Conservation (phyloP, 2,797 vertebrate genomes). For the Cossypha caffra region DNA sequence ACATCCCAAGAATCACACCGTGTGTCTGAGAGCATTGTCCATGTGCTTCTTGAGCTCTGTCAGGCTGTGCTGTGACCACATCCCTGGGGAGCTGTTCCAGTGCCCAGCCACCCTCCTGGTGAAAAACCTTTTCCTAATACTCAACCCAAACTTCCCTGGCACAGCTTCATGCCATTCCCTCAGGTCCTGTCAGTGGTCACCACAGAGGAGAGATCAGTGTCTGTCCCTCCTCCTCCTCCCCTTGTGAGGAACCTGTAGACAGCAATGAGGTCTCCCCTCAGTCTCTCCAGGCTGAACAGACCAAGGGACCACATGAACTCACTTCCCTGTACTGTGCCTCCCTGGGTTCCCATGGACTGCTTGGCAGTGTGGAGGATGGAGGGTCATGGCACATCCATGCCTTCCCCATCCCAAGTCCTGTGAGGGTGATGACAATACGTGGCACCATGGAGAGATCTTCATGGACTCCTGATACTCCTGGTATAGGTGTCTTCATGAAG, state of each 20-base stretch:
- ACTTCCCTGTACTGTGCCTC: background rate
- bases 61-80: background rate
- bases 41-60: background rate
- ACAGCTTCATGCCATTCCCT: background rate
- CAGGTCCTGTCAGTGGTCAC: background rate
- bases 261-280: background rate
- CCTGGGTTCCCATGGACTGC: background rate
- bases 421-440: background rate
- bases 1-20: background rate
- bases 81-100: background rate
- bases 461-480: background rate
- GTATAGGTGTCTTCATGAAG: background rate
- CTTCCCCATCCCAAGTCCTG: background rate
- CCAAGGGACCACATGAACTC: too few species aligned
- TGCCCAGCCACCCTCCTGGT: background rate
- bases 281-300: background rate
- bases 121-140: background rate
- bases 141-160: background rate
- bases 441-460: background rate
- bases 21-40: background rate
- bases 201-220: background rate
- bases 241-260: background rate
- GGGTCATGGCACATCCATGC: accelerated
- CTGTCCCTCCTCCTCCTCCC: background rate
- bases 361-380: background rate